These are phyloP conservation scores for Chlorops oryzae DNA, from an alignment of 1,140 invertebrate species.

Conservation along the genomic window DNA sequence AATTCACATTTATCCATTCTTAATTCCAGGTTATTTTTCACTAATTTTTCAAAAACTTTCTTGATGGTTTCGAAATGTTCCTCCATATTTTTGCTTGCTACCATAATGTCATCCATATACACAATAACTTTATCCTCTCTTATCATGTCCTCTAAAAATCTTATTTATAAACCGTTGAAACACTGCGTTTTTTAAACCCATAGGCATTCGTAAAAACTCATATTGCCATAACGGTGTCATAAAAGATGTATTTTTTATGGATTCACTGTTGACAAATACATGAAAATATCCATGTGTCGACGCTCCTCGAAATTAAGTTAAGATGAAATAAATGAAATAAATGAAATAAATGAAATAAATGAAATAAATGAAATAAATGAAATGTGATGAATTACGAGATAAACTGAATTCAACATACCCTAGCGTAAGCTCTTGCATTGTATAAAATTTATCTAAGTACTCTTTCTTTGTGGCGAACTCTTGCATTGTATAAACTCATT, in stretches of 20 bases:
- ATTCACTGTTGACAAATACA: constrained; percentile 25
- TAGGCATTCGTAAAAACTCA: constrained; percentile 28
- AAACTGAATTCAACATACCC: no score
- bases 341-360: no score
- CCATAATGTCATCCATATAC: background rate
- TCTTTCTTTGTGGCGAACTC: no score
- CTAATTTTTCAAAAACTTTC: constrained; percentile 21
- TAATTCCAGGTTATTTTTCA: constrained; percentile 33
- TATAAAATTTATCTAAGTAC: no score
- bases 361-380: no score
- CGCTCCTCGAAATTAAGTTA: no score
- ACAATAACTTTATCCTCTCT: constrained; percentile 12
- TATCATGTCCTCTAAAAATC: constrained; percentile 32
- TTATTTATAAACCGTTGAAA: constrained; percentile 43
- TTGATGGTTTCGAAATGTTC: constrained; percentile 12
- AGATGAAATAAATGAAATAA: no score
- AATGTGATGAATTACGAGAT: no score
- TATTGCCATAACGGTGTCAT: constrained; percentile 27
- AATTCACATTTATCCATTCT: constrained; percentile 43
- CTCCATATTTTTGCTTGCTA: background rate
- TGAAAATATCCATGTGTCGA: no score
- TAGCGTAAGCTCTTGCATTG: no score
- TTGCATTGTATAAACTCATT: no score
- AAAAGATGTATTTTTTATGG: constrained; percentile 23
- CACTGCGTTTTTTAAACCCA: constrained; percentile 29